Percentiles rank a stretch among this genome's conserved stretches.
These are phyloP conservation scores for Sebastes cheni DNA, from an alignment of 2,797 vertebrate genomes.

Conservation along the genomic window DNA sequence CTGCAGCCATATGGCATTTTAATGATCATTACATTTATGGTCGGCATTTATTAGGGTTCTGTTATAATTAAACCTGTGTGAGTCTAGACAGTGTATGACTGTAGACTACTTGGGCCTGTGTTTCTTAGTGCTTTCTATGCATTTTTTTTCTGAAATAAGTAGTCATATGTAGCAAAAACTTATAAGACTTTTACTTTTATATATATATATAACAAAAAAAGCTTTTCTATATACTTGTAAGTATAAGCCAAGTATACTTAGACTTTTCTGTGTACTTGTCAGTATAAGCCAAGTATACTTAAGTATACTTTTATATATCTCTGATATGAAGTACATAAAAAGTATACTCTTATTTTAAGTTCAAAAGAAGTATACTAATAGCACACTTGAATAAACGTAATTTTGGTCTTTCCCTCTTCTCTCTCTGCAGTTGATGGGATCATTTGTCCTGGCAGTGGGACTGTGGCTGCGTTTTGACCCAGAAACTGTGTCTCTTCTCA, in stretches of 20 bases:
- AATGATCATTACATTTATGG: background rate
- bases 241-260: too few relatives aligned
- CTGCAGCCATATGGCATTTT: background rate
- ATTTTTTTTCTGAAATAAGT: background rate
- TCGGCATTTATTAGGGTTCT: constrained; percentile 13
- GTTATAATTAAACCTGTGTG: background rate
- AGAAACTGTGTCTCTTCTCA: constrained; percentile 83
- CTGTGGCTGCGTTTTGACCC: constrained; percentile 94
- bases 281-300: too few relatives aligned
- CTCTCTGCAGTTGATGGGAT: constrained; percentile 87
- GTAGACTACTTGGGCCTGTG: background rate
- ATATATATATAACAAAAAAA: too few relatives aligned
- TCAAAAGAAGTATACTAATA: too few relatives aligned
- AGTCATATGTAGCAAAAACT: background rate
- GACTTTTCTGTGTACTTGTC: too few relatives aligned
- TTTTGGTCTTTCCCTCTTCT: background rate
- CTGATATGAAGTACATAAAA: too few relatives aligned
- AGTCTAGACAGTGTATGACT: background rate
- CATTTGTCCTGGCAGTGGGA: constrained; percentile 91
- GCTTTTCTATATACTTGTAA: too few relatives aligned
- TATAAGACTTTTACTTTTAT: background rate
- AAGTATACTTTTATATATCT: too few relatives aligned
- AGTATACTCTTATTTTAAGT: too few relatives aligned
- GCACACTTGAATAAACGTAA: too few relatives aligned
- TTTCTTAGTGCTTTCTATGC: background rate